Base-by-base conservation (phyloP, 2,113 vertebrate genomes). In the Brachirus orientalis region DNA sequence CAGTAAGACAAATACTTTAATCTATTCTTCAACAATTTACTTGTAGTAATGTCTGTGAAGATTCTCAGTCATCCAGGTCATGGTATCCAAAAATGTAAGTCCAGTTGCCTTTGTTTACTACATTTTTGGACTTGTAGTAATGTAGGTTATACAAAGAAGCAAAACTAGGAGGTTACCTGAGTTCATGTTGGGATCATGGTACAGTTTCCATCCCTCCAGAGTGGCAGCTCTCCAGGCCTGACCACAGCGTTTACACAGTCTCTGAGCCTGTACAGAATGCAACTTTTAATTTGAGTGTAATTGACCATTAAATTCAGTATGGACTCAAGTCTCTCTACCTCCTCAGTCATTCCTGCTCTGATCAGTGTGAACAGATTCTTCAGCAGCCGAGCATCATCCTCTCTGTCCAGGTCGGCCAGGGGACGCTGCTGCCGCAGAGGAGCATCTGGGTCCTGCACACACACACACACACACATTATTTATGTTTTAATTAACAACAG, bases 181-280 rank as follows among this genome's bases (percentile, higher is more conserved):
- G 43, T 83, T 94, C 85, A 95, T 89, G 81, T 99, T 99, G 57
- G 97, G 96, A 76, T 99, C 97, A 10, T 98, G 96, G 69, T 98
- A 97, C 12, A 99, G 91, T 38, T 98, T 99, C 97, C 98, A 99
- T 51, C 98, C 98, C 88, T 99, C 98, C 63, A 99, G 93, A 10
- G 96, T 98, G 3, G 97, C 97, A 61, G 98, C 97, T 91, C 98
- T 94, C 97, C 97, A 99, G 37, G 98, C 96, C 90, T 99, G 98
- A 73, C 98, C 98, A 75, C 98, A 97, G 28, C 97, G 95, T 85
- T 96, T 97, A 86, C 97, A 99, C 53, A 99, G 87, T 54, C 97
- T 92, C 58, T 99, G 97, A 72, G 97, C 97, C 98, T 99, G 2
- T 17, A 10, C 14, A 13, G 40, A 14, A 33, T 51, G 48, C 22